Conservation (phyloP, 2,888 invertebrate genomes). For the Leptopilina syphax region DNA sequence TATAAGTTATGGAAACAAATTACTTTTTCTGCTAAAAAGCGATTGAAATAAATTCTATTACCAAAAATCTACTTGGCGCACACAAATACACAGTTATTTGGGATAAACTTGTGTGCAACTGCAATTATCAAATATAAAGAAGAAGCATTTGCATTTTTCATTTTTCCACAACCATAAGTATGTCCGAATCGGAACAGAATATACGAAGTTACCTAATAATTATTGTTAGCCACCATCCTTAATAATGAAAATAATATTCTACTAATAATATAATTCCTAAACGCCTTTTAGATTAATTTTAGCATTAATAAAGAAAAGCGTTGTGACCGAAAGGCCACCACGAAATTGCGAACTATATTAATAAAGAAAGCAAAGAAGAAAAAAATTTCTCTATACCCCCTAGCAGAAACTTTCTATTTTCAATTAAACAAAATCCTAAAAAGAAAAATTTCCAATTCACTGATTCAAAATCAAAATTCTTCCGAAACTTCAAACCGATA, state of each 20-base stretch:
- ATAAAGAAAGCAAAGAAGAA: too few relatives aligned
- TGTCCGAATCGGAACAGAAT: neutral
- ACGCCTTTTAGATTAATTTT: slow-evolving; percentile 13
- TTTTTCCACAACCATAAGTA: neutral
- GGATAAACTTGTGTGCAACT: neutral
- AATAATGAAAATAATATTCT: neutral
- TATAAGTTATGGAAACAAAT: too few relatives aligned
- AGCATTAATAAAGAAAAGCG: slow-evolving; percentile 8
- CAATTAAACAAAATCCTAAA: too few relatives aligned
- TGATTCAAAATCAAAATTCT: too few relatives aligned
- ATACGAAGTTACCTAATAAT: neutral
- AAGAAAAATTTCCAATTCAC: too few relatives aligned
- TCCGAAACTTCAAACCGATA: too few relatives aligned
- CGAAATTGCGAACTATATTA: too few relatives aligned
- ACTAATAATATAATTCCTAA: neutral
- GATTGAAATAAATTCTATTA: neutral
- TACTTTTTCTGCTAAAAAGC: too few relatives aligned
- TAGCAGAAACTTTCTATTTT: too few relatives aligned
- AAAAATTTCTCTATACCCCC: too few relatives aligned
- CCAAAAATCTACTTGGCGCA: neutral
- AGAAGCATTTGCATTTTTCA: neutral
- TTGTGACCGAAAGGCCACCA: too few relatives aligned
- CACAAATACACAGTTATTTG: neutral
- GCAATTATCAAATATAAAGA: neutral
- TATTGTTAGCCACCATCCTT: slow-evolving; percentile 5